These are phyloP conservation scores for Sternotherus odoratus DNA, from an alignment of 2,797 vertebrate species.

Conservation along the genomic window DNA sequence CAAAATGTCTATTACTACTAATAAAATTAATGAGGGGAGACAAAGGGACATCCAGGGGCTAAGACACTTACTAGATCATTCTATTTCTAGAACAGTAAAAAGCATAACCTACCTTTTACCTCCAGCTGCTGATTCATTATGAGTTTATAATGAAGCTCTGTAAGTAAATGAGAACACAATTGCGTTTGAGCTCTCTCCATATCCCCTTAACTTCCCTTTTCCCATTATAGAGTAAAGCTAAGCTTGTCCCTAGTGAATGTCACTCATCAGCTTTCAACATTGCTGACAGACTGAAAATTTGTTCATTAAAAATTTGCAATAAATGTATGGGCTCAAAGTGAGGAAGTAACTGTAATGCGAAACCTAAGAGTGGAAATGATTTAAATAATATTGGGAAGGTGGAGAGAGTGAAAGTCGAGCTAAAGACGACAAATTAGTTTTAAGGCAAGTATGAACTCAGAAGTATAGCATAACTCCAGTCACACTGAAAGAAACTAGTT, in stretches of 20 bases:
- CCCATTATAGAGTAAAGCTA: background rate
- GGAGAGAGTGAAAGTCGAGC: background rate
- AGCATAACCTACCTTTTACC: slow-evolving; percentile 74
- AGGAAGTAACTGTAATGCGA: background rate
- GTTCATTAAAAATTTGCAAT: background rate
- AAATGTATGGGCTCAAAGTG: background rate
- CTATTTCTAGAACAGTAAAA: background rate
- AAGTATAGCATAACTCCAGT: background rate
- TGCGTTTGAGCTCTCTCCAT: background rate
- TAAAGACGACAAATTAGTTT: background rate
- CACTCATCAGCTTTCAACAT: background rate
- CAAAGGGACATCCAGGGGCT: background rate
- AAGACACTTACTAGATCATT: background rate
- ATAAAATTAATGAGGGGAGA: background rate
- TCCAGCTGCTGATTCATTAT: slow-evolving; percentile 84
- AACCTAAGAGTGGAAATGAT: background rate
- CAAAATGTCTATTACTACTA: background rate
- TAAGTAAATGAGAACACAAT: slow-evolving; percentile 29
- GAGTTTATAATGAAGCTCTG: slow-evolving; percentile 88
- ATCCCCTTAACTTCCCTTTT: background rate
- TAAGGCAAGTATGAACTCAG: background rate
- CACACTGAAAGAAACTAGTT: background rate
- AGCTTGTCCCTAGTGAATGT: background rate
- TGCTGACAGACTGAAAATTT: background rate
- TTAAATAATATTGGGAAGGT: background rate